Evolutionary conservation across 2,888 invertebrate species (phyloP), one percentile per base, ranked within the genome.

Genomic region (Netelia fuscicornis): DNA sequence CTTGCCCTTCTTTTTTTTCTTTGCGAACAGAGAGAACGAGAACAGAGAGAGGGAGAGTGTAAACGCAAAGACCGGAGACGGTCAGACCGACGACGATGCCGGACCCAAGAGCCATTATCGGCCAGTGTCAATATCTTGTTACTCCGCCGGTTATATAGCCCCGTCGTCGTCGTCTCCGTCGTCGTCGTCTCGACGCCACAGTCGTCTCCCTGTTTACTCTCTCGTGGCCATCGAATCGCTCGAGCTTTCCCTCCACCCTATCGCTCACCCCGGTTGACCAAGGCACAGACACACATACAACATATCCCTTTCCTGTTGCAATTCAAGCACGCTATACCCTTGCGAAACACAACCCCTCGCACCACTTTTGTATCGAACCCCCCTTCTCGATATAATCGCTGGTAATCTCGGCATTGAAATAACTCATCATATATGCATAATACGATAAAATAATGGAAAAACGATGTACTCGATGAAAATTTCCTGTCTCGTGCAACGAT

Each of bases 71-170:
- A 71, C 70, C 62, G 85, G 81, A 58, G 86, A 86, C 87, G 87
- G 88, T 90, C 89, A 89, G 88, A 81, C 84, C 81, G 84, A 67
- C 68, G 78, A 81, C 64, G 76, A 70, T 64, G 65, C 87, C 87
- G 84, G 85, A 86, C 87, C 85, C 89, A 86, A 89, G 90, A 89
- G 89, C 91, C 91, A 91, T 91, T 91, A 91, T 91, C 91, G 90
- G 91, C 91, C 91, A 91, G 91, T 91, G 91, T 91, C 91, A 91
- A 91, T 91, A 91, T 91, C 91, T 91, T 91, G 90, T 91, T 91
- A 91, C 91, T 78, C 78, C 85, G 86, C 84, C 86, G 87, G 78
- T 79, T 79, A 79, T 91, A 90, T 88, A 91, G 87, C 87, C 86
- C 74, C 64, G 70, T 70, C 71, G 77, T 74, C 67, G 70, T 78